Conservation (phyloP, 2,113 vertebrate species). For the Upupa epops region DNA sequence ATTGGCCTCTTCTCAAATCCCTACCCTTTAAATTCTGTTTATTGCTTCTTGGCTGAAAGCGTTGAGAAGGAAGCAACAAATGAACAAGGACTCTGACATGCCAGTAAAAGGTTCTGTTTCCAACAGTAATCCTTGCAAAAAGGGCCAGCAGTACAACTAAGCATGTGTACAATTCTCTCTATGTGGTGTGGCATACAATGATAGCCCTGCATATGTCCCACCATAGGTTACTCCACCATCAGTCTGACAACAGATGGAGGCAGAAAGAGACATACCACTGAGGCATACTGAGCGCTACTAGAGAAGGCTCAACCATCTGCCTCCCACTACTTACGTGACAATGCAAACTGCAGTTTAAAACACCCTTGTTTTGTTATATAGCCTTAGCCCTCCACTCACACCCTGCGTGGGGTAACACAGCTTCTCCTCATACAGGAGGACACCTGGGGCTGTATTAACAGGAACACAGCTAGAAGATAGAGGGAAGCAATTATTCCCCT, state of each 20-base stretch:
- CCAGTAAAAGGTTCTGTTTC: conserved; percentile 12
- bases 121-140: not conserved
- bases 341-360: conserved; percentile 8
- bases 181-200: not conserved
- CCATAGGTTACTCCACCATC: conserved; percentile 10
- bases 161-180: not conserved
- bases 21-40: not conserved
- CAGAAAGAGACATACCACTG: not conserved
- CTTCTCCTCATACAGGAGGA: not conserved
- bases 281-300: conserved; percentile 12
- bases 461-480: not conserved
- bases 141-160: not conserved
- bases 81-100: not conserved
- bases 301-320: conserved; percentile 32
- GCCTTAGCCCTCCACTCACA: not conserved
- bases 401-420: not conserved
- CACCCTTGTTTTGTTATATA: not conserved
- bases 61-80: not conserved
- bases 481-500: not conserved
- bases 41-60: not conserved
- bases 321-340: not conserved
- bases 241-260: conserved; percentile 37
- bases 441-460: not conserved
- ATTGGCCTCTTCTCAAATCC: not conserved
- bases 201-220: conserved; percentile 13